These are phyloP conservation scores for Rutilus rutilus DNA, from an alignment of 2,113 vertebrate genomes.

Conservation along the genomic window DNA sequence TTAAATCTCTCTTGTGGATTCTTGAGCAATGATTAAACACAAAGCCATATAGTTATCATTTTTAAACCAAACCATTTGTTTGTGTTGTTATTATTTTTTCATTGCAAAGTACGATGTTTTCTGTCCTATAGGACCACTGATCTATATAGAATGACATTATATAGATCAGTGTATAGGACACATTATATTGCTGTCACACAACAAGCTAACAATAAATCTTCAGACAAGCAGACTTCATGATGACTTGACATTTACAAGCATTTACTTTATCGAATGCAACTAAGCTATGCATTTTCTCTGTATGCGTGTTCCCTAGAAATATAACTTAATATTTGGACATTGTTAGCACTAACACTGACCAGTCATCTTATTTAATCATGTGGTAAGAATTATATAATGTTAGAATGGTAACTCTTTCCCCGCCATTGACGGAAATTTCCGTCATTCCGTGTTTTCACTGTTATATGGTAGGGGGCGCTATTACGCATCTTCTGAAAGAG, in stretches of 20 bases:
- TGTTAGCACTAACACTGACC: background rate
- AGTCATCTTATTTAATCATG: background rate
- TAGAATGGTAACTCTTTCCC: background rate
- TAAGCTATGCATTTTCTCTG: background rate
- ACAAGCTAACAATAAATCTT: background rate
- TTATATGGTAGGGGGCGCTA: too few relatives aligned
- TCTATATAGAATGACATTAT: background rate
- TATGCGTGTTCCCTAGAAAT: background rate
- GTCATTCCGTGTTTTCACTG: too few relatives aligned
- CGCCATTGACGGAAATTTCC: too few relatives aligned
- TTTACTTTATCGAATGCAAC: background rate
- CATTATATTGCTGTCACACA: background rate
- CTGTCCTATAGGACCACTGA: background rate
- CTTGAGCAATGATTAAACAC: conserved; percentile 31
- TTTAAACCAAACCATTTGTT: background rate
- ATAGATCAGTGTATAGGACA: background rate
- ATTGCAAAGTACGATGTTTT: background rate
- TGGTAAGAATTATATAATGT: background rate
- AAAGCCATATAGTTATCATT: conserved; percentile 10
- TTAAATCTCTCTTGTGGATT: conserved; percentile 44
- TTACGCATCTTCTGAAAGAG: too few relatives aligned
- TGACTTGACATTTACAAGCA: background rate
- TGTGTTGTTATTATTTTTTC: background rate
- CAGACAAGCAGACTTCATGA: background rate
- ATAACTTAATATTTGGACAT: background rate